A percentile compares a stretch with the other conserved stretches of the same genome.
Conservation (phyloP, 1,140 invertebrate species). For the Bombus waltoni region DNA sequence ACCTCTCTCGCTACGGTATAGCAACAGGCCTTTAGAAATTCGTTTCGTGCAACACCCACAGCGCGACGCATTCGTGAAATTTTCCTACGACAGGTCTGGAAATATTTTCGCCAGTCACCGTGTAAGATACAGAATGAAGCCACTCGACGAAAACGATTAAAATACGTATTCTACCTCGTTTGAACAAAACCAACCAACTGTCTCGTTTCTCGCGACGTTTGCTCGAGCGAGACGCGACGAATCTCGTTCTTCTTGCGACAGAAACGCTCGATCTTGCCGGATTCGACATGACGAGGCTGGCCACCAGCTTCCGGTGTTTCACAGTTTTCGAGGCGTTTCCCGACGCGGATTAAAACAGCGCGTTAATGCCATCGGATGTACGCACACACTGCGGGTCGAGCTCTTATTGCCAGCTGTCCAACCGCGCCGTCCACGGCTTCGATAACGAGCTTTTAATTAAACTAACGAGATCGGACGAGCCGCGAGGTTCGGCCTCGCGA, state of each 20-base stretch:
- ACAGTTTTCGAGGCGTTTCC: not conserved
- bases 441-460: conserved; percentile 70
- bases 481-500: conserved; percentile 33
- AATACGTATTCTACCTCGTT: conserved; percentile 32
- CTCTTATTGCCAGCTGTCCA: conserved; percentile 13
- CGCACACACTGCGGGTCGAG: conserved; percentile 30
- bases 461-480: conserved; percentile 59
- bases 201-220: conserved; percentile 50
- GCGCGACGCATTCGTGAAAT: no score
- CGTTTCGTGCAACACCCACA: no score
- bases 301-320: not conserved
- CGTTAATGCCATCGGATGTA: conserved; percentile 29
- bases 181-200: conserved; percentile 70
- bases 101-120: not conserved
- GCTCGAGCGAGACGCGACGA: conserved; percentile 2
- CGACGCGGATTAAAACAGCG: conserved; percentile 5
- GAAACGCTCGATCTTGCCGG: not conserved
- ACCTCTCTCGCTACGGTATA: no score
- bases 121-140: not conserved
- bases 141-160: not conserved
- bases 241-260: not conserved
- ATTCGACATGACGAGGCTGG: conserved; percentile 6
- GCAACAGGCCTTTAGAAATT: not conserved
- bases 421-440: conserved; percentile 27
- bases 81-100: not conserved